Conservation (phyloP, 2,797 vertebrate species). For the Euthynnus affinis region DNA sequence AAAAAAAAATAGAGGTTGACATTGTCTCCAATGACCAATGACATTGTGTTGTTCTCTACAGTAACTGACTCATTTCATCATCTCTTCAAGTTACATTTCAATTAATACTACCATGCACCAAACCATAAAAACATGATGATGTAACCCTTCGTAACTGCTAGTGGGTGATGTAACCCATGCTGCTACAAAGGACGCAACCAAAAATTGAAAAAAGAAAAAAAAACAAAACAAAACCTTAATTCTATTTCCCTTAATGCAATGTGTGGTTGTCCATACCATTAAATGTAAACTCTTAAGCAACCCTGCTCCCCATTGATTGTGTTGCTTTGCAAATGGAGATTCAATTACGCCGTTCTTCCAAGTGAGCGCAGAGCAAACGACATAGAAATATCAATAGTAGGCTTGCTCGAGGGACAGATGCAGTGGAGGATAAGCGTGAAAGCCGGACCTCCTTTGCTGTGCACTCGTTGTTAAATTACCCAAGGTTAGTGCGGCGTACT, state of each 20-base stretch:
- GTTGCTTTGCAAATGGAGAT: conserved; percentile 75
- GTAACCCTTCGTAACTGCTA: neutral
- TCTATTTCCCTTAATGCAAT: conserved; percentile 42
- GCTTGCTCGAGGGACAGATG: conserved; percentile 60
- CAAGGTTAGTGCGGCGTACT: conserved; percentile 71
- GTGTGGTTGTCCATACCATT: conserved; percentile 53
- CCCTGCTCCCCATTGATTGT: conserved; percentile 70
- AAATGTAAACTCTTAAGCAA: conserved; percentile 68
- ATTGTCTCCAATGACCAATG: neutral
- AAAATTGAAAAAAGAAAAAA: neutral
- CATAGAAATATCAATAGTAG: conserved; percentile 62
- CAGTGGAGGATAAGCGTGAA: conserved; percentile 54
- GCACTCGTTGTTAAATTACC: conserved; percentile 76
- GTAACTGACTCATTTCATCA: conserved; percentile 19
- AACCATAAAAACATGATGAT: conserved; percentile 34
- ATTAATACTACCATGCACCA: neutral
- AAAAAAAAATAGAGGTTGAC: neutral
- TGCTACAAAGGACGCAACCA: neutral
- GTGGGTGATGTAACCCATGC: neutral
- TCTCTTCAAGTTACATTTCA: conserved; percentile 25
- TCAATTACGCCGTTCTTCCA: conserved; percentile 76
- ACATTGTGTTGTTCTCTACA: conserved; percentile 23
- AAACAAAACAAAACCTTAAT: conserved; percentile 7
- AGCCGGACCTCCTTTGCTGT: conserved; percentile 55
- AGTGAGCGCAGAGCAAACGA: conserved; percentile 66